Percentiles rank a stretch among this genome's conserved stretches.
These are phyloP conservation scores for Oreochromis grahami DNA, from an alignment of 2,797 vertebrate genomes.

Conservation along the genomic window DNA sequence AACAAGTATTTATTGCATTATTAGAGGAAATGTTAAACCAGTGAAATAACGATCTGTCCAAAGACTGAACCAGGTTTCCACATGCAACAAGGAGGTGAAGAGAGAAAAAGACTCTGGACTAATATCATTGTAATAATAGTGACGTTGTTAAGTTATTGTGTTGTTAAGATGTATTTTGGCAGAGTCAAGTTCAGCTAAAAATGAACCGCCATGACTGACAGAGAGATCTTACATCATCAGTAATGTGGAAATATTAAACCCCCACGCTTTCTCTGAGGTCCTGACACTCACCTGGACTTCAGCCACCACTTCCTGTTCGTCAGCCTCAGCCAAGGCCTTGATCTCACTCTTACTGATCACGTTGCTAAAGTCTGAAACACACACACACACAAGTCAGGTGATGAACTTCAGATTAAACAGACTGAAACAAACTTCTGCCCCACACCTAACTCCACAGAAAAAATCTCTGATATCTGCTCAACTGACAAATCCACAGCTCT, in stretches of 20 bases:
- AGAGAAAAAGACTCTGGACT: background rate
- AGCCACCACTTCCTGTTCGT: slow-evolving; percentile 95
- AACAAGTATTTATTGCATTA: background rate
- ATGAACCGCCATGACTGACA: background rate
- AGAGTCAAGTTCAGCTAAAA: background rate
- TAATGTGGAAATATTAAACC: background rate
- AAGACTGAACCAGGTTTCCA: background rate
- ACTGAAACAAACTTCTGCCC: background rate
- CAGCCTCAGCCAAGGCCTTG: slow-evolving; percentile 91
- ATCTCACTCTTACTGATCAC: slow-evolving; percentile 97
- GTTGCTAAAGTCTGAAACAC: slow-evolving; percentile 90
- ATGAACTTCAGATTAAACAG: background rate
- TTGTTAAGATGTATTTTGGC: background rate
- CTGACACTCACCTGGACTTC: slow-evolving; percentile 87
- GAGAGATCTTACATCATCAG: background rate
- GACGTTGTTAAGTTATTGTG: background rate
- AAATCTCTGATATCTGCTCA: background rate
- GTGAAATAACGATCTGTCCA: background rate
- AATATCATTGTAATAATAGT: background rate
- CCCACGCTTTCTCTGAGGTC: accelerated
- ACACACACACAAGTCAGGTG: background rate
- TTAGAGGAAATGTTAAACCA: background rate
- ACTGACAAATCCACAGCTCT: background rate
- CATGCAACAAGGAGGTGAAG: background rate
- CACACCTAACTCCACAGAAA: background rate